phyloP scores from a whole-genome alignment of 2,113 vertebrate genomes.

The Pelecanus crispus region DNA sequence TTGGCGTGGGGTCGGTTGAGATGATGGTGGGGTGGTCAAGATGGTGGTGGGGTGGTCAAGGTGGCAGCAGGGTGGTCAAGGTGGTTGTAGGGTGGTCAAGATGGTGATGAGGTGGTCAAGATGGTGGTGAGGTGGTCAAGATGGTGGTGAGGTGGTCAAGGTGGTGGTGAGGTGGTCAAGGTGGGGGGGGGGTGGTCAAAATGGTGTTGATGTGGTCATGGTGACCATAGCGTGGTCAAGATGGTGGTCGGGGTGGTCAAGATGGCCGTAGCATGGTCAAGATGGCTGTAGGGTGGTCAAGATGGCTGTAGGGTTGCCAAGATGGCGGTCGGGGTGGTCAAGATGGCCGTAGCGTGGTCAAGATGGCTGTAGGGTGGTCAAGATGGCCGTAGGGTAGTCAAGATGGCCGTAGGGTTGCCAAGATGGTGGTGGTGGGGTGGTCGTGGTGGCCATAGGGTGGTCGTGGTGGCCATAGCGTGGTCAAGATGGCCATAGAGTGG shows the following conservation, averaged over 20 bases:
- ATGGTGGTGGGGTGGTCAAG: background rate
- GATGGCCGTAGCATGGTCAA: background rate
- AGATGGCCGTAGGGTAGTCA: background rate
- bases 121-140: background rate
- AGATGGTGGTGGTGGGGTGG: too few species aligned
- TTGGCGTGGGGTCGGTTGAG: accelerated
- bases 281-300: too few species aligned
- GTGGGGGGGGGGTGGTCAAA: background rate
- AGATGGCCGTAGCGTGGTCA: background rate
- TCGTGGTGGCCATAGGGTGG: background rate
- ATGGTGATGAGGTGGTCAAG: background rate
- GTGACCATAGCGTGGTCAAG: too few species aligned
- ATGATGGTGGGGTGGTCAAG: background rate
- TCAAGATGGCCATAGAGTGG: too few species aligned
- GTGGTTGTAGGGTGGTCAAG: background rate
- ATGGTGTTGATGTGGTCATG: background rate
- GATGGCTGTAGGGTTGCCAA: too few species aligned
- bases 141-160: too few species aligned
- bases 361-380: background rate
- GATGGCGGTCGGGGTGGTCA: background rate
- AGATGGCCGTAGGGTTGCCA: background rate
- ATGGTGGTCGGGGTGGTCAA: too few species aligned
- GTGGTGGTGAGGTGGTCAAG: background rate
- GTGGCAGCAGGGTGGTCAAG: background rate
- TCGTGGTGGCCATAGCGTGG: too few species aligned